A percentile compares a stretch with the other conserved stretches of the same genome.
Conservation (phyloP, 2,888 invertebrate genomes). For the Coenonympha glycerion region DNA sequence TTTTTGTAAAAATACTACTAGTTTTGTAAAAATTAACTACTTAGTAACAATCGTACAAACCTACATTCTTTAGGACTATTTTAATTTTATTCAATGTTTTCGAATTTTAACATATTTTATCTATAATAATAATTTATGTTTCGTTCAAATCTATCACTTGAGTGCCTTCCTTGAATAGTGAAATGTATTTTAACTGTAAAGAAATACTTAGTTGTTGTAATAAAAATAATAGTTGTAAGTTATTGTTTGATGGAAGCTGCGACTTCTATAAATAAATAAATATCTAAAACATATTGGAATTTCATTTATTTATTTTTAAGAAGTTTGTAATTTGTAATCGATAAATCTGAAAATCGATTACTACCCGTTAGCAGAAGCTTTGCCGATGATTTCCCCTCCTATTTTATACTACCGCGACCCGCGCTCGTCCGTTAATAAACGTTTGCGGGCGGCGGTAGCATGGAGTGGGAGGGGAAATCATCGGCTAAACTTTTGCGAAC, state of each 20-base stretch:
- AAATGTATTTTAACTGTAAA: neutral
- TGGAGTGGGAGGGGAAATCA: too few species aligned
- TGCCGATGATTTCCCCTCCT: too few species aligned
- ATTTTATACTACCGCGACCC: too few species aligned
- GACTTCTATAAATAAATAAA: conserved; percentile 2
- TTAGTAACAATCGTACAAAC: neutral
- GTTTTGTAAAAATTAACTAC: neutral
- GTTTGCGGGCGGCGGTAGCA: too few species aligned
- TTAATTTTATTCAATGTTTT: neutral
- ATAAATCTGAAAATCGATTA: too few species aligned
- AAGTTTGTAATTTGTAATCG: too few species aligned
- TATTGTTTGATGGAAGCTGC: neutral
- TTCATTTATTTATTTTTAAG: neutral
- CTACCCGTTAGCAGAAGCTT: too few species aligned
- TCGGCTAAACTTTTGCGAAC: too few species aligned
- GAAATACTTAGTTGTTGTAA: neutral
- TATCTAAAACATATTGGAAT: neutral
- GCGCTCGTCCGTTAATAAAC: too few species aligned
- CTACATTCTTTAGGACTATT: neutral
- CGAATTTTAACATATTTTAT: too few species aligned
- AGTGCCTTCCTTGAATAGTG: conserved; percentile 12
- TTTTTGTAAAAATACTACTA: neutral
- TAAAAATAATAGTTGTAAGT: neutral
- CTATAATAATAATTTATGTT: neutral
- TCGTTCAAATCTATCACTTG: conserved; percentile 1